Percentiles rank a stretch among this genome's conserved stretches.
These are phyloP conservation scores for Nemopilema nomurai DNA, from an alignment of 30 jellyfish, hydroid and myxozoan genomes.

Conservation along the genomic window DNA sequence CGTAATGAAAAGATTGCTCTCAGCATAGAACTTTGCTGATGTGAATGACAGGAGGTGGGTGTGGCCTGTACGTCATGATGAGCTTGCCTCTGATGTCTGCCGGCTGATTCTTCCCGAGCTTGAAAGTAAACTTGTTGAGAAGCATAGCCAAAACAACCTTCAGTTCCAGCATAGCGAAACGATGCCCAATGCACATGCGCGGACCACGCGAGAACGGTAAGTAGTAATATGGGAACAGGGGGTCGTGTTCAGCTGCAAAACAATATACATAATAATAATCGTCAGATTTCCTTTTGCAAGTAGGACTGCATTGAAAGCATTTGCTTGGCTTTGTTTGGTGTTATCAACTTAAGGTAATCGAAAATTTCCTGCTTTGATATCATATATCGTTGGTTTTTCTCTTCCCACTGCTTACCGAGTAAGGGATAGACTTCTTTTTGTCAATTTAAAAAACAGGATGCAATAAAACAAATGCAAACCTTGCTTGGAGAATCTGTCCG, in stretches of 20 bases:
- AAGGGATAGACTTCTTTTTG: not conserved
- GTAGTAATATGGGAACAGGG: slow-evolving; percentile 31
- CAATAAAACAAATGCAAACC: slow-evolving; percentile 12
- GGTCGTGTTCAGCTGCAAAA: slow-evolving; percentile 19
- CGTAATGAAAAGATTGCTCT: not conserved
- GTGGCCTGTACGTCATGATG: slow-evolving; percentile 25
- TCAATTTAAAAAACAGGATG: not conserved
- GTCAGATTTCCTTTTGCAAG: not conserved
- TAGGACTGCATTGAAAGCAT: too few relatives aligned
- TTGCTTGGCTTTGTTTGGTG: too few relatives aligned
- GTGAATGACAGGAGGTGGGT: slow-evolving; percentile 28
- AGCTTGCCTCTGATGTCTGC: slow-evolving; percentile 14
- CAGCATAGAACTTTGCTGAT: not conserved
- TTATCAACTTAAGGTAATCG: too few relatives aligned
- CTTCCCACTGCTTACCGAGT: not conserved
- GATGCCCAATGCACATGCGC: slow-evolving; percentile 40
- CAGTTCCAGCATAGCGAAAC: slow-evolving; percentile 37
- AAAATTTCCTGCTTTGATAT: not conserved
- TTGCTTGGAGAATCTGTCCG: slow-evolving; percentile 41
- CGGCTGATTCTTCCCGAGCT: slow-evolving; percentile 24
- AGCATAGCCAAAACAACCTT: slow-evolving; percentile 23
- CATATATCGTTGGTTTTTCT: not conserved
- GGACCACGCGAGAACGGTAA: slow-evolving; percentile 51
- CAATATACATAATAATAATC: too few relatives aligned
- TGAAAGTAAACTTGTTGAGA: slow-evolving; percentile 6